These are phyloP conservation scores for Paguma larvata DNA, from an alignment of 2,797 vertebrate species.

Conservation along the genomic window DNA sequence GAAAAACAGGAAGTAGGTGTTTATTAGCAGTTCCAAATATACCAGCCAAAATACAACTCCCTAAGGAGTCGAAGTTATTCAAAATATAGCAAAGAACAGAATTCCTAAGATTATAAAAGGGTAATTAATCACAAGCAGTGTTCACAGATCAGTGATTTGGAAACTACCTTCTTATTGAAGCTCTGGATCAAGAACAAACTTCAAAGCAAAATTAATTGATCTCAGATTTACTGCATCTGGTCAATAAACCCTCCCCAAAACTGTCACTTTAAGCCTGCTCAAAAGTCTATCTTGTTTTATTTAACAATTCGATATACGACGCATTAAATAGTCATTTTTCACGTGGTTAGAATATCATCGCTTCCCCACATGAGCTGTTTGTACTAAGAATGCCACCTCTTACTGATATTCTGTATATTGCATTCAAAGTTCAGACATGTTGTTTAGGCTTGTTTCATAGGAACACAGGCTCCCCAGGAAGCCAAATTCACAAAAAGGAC, in stretches of 20 bases:
- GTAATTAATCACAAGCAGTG: constrained; percentile 91
- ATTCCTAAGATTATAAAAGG: constrained; percentile 91
- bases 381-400: not conserved
- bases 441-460: constrained; percentile 5
- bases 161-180: constrained; percentile 89
- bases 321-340: constrained; percentile 57
- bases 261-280: constrained; percentile 76
- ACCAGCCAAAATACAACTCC: constrained; percentile 91
- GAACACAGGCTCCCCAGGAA: not conserved
- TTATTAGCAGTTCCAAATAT: constrained; percentile 92
- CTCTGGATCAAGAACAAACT: constrained; percentile 89
- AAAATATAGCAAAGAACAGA: constrained; percentile 88
- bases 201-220: constrained; percentile 89
- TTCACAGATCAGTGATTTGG: constrained; percentile 90
- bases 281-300: constrained; percentile 76
- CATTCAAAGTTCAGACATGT: not conserved
- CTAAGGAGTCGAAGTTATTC: constrained; percentile 89
- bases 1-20: constrained; percentile 92
- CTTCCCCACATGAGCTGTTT: constrained; percentile 4
- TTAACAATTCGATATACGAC: constrained; percentile 60
- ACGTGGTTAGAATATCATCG: not conserved
- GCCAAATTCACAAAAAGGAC: not conserved
- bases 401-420: not conserved
- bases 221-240: constrained; percentile 87
- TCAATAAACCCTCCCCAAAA: constrained; percentile 83